Evolutionary conservation across 2,888 invertebrate genomes (phyloP).

Genomic region (Hirtodrosophila confusa): DNA sequence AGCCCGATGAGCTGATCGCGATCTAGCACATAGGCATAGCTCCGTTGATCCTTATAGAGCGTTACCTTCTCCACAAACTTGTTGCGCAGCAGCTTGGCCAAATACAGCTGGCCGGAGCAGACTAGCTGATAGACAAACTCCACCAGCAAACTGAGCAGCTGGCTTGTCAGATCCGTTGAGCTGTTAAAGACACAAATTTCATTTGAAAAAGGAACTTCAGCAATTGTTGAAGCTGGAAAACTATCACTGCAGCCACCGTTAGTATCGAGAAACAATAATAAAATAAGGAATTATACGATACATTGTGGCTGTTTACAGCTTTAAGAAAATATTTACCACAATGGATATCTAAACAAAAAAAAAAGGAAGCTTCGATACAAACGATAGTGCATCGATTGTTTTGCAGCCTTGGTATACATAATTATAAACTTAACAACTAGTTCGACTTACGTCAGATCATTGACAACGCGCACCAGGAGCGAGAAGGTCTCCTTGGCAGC

Average conservation of each 20-base stretch:
- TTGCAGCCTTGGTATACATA: too few relatives aligned
- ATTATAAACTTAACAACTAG: too few relatives aligned
- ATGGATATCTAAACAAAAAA: too few relatives aligned
- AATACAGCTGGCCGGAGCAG: conserved; percentile 94
- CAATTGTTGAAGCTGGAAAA: background rate
- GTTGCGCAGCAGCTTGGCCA: conserved; percentile 95
- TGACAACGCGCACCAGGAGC: conserved; percentile 96
- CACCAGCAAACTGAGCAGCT: conserved; percentile 92
- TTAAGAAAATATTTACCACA: too few relatives aligned
- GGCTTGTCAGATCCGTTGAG: conserved; percentile 92
- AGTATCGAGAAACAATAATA: too few relatives aligned
- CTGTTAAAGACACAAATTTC: conserved; percentile 84
- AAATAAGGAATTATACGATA: too few relatives aligned
- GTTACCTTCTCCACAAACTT: conserved; percentile 93
- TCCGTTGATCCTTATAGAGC: conserved; percentile 81
- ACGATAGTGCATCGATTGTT: too few relatives aligned
- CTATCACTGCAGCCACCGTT: conserved; percentile 5
- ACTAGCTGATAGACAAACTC: conserved; percentile 97
- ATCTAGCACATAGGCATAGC: conserved; percentile 79
- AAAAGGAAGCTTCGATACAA: too few relatives aligned
- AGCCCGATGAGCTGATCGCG: conserved; percentile 34
- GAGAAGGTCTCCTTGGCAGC: conserved; percentile 95
- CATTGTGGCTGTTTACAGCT: too few relatives aligned
- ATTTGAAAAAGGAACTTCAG: too few relatives aligned
- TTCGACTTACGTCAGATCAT: conserved; percentile 95